Evolutionary conservation across 2,888 invertebrate genomes (phyloP), one percentile per base, ranked within the genome.

Genomic region (Rhagonycha lutea): DNA sequence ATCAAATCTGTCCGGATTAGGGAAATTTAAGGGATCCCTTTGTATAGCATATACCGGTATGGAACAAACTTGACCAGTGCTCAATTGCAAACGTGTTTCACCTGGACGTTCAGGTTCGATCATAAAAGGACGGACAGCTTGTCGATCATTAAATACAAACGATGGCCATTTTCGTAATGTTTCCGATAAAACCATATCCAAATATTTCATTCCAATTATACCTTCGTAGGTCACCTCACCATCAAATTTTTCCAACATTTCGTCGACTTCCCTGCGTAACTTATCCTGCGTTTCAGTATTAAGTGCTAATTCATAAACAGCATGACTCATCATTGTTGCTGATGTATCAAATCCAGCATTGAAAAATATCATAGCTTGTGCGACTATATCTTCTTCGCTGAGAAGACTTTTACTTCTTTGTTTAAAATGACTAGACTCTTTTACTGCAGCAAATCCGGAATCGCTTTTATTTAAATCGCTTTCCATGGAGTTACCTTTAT

Each of bases 261-360:
- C 88, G n/a, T 85, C 87, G 28, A 92, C 90, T 86, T 92, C 92
- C 61, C 88, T 81, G 1, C 87, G 87, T 0, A 92, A 85, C 71
- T 84, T 89, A 3, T 89, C 87, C 83, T 92, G 92, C 0, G 91
- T 84, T 0, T 92, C 91, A 14, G 90, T 89, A 85, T 92, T 89
- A 4, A 89, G 71, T 32, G 91, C 91, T 28, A 93, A 82, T 83
- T 92, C 92, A 62, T 91, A 88, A 0, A 90, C 84, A 0, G 89
- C 82, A 76, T 92, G 91, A 0, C 87, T 88, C 82, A 90, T 86
- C 4, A 87, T 81, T 73, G 88, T 87, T 0, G 90, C 87, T 0
- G 88, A 87, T 0, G 89, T 86, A 69, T 90, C 90, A 78, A 89
- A 90, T 2, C 90, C 90, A 24, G 89, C 90, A 1, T 90, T 83